Base-by-base conservation (phyloP, 2,888 invertebrate species). In the Tenthredo distinguenda region DNA sequence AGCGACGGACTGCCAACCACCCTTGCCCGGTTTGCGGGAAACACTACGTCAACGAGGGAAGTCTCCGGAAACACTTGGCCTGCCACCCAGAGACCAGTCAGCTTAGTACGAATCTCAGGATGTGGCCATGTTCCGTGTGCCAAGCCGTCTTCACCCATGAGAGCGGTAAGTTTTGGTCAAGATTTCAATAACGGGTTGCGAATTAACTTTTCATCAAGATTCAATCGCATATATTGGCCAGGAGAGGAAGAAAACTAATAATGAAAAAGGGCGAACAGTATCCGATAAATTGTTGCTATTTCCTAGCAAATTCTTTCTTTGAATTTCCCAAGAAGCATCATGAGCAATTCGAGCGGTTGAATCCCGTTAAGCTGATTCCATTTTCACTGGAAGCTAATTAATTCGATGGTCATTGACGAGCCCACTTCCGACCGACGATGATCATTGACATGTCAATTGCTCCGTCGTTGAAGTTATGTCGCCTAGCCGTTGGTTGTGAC, bases 91-190 rank as follows among this genome's bases (percentile, higher is more conserved):
- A 98, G 95, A 97, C 98, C 84, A 96, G 96, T 89, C 98, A 97
- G 93, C 95, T 98, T 88, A 97, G 97, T 90, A 97, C 97, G 93
- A 97, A 97, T 90, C 95, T 98, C 88, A 95, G 98, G 93, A 98
- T 98, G 98, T 98, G 98, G 98, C 98, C 98, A 85, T 98, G 98
- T 94, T 98, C 98, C 88, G 98, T 98, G 88, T 98, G 98, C 93
- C 98, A 98, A 94, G 98, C 98, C 85, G 98, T 98, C 89, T 98
- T 98, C 94, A 98, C 98, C 79, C 98, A 98, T 94, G 98, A 98
- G 95, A 97, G 97, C 94, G 98, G 98, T 98, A 95, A 94, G 95
- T 92, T 92, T 31, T 26, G 34, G 4, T 43, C n/a, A 74, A n/a
- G 6, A 43, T 74, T 7, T 40, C 71, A 9, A 31, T 34, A 71